phyloP scores from a whole-genome alignment of 2,797 vertebrate genomes.

The Cirrhinus mrigala region DNA sequence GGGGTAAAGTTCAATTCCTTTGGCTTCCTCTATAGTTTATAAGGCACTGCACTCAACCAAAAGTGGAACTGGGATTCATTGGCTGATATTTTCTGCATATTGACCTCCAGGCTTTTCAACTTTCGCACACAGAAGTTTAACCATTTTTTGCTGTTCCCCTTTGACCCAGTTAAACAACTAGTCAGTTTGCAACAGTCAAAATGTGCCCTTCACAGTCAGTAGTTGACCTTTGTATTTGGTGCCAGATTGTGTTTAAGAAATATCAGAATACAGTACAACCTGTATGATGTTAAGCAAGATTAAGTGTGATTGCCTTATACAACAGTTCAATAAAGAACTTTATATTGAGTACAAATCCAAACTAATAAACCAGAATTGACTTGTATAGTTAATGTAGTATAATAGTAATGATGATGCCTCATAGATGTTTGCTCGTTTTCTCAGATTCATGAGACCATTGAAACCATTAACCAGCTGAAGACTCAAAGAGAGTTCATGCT shows the following conservation, averaged over 20 bases:
- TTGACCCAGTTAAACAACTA: constrained; percentile 44
- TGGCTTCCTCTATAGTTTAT: not conserved
- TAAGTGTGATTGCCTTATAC: not conserved
- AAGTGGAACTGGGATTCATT: not conserved
- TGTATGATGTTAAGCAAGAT: not conserved
- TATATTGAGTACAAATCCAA: not conserved
- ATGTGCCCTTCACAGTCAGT: not conserved
- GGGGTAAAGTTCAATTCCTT: not conserved
- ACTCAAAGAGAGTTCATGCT: constrained; percentile 99
- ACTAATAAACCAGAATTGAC: not conserved
- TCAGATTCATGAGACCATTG: constrained; percentile 99
- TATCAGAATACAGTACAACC: constrained; percentile 22
- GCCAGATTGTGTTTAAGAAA: constrained; percentile 16
- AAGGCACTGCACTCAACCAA: not conserved
- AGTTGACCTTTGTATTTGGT: constrained; percentile 29
- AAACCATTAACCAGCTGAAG: constrained; percentile 99
- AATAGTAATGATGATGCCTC: not conserved
- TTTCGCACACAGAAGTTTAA: not conserved
- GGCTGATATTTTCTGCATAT: not conserved
- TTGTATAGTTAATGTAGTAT: not conserved
- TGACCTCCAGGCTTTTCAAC: not conserved
- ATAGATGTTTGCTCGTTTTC: constrained; percentile 9
- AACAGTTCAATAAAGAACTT: not conserved
- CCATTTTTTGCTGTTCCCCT: not conserved
- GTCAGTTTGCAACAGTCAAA: not conserved